Percentiles rank a stretch among this genome's conserved stretches.
These are phyloP conservation scores for Gambusia yucatana DNA, from an alignment of 2,797 vertebrate species.

Conservation along the genomic window DNA sequence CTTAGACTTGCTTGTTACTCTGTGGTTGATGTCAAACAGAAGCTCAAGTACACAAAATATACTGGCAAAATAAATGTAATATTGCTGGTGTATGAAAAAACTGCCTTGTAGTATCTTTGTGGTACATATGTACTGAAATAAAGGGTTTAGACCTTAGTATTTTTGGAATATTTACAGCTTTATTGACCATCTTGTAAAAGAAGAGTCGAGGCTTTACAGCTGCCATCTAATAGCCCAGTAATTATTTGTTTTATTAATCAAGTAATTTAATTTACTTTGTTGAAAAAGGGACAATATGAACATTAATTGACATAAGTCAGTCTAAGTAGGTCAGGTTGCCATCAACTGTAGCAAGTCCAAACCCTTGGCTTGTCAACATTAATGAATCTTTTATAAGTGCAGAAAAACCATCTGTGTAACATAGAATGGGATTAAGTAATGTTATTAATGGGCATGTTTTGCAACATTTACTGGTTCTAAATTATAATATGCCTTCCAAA, in stretches of 20 bases:
- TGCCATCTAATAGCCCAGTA: no score
- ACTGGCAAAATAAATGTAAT: background rate
- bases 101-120: background rate
- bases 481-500: background rate
- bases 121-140: background rate
- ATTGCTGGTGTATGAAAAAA: background rate
- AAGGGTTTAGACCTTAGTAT: background rate
- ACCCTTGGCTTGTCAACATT: background rate
- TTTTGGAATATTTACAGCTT: background rate
- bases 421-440: background rate
- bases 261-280: background rate
- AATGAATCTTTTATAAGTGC: background rate
- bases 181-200: background rate
- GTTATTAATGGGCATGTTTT: background rate
- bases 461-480: background rate
- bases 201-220: background rate
- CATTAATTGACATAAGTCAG: background rate
- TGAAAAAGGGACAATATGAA: background rate
- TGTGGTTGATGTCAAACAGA: background rate
- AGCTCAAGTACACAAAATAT: background rate
- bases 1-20: background rate
- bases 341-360: background rate
- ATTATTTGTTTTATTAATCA: background rate
- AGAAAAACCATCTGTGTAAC: background rate
- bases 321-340: background rate